Conservation (phyloP, 1,140 invertebrate genomes). For the Solenopsis invicta region DNA sequence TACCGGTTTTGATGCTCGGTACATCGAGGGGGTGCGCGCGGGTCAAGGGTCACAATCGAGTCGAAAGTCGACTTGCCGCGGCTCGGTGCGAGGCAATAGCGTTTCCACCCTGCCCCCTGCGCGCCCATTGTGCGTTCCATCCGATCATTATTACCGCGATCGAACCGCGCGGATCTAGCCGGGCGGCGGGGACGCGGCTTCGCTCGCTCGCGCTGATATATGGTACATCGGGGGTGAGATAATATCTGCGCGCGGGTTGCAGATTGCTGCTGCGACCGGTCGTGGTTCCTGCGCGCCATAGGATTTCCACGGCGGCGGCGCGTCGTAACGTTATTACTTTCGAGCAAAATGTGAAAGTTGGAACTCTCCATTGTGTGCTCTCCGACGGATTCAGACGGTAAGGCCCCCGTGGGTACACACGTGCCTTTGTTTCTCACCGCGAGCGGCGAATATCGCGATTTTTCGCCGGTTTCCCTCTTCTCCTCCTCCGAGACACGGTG, state of each 20-base stretch:
- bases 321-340: conserved; percentile 61
- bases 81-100: conserved; percentile 12
- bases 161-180: conserved; percentile 56
- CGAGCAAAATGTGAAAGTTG: conserved; percentile 61
- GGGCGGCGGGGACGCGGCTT: too few relatives aligned
- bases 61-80: conserved; percentile 44
- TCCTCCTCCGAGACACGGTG: neutral
- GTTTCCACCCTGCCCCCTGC: conserved; percentile 36
- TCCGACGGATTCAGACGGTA: conserved; percentile 17
- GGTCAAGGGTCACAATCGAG: conserved; percentile 47
- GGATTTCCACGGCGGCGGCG: conserved; percentile 40
- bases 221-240: conserved; percentile 60
- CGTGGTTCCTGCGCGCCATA: conserved; percentile 23
- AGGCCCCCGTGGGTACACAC: conserved; percentile 34
- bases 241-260: conserved; percentile 47
- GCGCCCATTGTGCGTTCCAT: conserved; percentile 57
- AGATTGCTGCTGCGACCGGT: conserved; percentile 30
- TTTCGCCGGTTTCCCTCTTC: neutral
- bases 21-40: conserved; percentile 41
- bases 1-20: conserved; percentile 35
- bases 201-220: too few relatives aligned
- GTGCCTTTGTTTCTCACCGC: conserved; percentile 47
- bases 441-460: conserved; percentile 37
- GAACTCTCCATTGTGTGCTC: conserved; percentile 38
- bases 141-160: conserved; percentile 63